Base-by-base conservation (phyloP, 2,888 invertebrate species). In the Temnothorax ravouxi region DNA sequence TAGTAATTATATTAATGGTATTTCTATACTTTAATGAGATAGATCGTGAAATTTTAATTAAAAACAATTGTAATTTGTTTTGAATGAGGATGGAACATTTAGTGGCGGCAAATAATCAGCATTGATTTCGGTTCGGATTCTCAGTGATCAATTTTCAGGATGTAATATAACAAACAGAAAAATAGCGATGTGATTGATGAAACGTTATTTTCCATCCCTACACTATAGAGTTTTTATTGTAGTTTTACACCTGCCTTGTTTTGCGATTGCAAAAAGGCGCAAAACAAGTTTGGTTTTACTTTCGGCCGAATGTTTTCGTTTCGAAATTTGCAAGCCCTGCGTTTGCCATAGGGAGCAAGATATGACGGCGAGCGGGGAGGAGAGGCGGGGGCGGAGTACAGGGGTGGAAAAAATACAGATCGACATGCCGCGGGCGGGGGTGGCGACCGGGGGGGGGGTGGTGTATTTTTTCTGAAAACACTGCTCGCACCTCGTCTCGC, bases 401-500 rank as follows among this genome's bases (percentile, higher is more conserved):
- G 87, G 77, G 87, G 59, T 86, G 88, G 90, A 92, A 91, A 92
- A 91, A 90, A 92, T 90, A 92, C 88, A 86, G 88, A 91, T 89
- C 92, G 87, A 86, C 84, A 82, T 77, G 90, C 91, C 91, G 87
- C 88, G 89, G 84, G 86, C 87, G 79, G 87, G 83, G 86, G 69
- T 47, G 81, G 50, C 84, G 87, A 83, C 77, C 84, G 74, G 85
- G 79, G 86, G 71, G 25, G 25, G 25, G 86, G 71, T 34, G 81
- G 56, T 85, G 93, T 94, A 94, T 94, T 94, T 94, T 94, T 94
- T 94, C 93, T 93, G 93, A 94, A 94, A 94, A 94, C 94, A 94
- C 89, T 87, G 87, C 87, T 88, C 88, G 84, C 87, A 87, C 88
- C 91, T 90, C 91, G 87, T 87, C 87, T 88, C 90, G 91, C 89